A percentile compares a stretch with the other conserved stretches of the same genome.
Evolutionary conservation across 2,888 invertebrate species (phyloP).

Genomic region (Meta bourneti): DNA sequence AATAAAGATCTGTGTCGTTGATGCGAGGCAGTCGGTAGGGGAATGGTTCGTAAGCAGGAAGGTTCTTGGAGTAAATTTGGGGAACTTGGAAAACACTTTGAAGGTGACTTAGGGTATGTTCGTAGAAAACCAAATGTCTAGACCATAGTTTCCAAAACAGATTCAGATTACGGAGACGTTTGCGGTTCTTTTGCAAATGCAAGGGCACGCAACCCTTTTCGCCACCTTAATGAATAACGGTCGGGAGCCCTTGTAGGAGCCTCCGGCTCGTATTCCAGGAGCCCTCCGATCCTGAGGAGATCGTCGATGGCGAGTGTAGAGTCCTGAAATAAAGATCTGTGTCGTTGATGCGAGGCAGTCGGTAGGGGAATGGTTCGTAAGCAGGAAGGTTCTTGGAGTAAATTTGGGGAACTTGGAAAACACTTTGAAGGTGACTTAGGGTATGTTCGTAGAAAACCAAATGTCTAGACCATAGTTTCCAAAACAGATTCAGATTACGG

Average conservation of each 20-base stretch:
- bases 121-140: too few relatives aligned
- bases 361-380: background rate
- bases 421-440: background rate
- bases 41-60: background rate
- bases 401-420: background rate
- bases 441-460: background rate
- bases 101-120: background rate
- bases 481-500: slow-evolving; percentile 31
- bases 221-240: slow-evolving; percentile 51
- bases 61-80: background rate
- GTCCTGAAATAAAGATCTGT: too few relatives aligned
- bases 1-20: too few relatives aligned
- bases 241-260: slow-evolving; percentile 10
- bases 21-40: background rate
- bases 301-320: background rate
- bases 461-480: too few relatives aligned
- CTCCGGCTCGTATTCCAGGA: slow-evolving; percentile 8
- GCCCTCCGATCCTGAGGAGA: background rate
- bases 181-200: slow-evolving; percentile 19
- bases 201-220: slow-evolving; percentile 31
- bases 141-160: background rate
- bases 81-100: background rate
- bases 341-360: too few relatives aligned
- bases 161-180: slow-evolving; percentile 41
- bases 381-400: background rate